Conservation (phyloP, 2,888 invertebrate genomes). For the Pomacea canaliculata region DNA sequence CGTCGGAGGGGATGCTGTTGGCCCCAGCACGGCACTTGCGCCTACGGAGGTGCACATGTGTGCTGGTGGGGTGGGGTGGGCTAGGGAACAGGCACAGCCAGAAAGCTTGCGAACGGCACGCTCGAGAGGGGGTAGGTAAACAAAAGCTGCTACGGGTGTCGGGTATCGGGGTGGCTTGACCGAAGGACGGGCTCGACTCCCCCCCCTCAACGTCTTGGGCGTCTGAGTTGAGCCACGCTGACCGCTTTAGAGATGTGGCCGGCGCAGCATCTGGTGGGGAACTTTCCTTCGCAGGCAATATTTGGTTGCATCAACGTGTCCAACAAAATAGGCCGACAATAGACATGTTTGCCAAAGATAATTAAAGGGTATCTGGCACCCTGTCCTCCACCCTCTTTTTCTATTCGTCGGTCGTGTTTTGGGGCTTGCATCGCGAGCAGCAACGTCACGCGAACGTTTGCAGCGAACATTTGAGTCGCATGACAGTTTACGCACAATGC, state of each 20-base stretch:
- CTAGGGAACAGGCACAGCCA: neutral
- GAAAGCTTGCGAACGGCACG: slow-evolving; percentile 1
- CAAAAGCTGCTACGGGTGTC: neutral
- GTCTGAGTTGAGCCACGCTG: slow-evolving; percentile 12
- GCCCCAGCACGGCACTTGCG: too few species aligned
- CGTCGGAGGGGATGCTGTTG: too few species aligned
- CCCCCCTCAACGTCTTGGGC: slow-evolving; percentile 21
- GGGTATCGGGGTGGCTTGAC: slow-evolving; percentile 9
- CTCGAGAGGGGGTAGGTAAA: slow-evolving; percentile 8
- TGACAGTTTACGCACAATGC: slow-evolving; percentile 1
- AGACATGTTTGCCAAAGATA: slow-evolving; percentile 26
- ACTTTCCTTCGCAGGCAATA: slow-evolving; percentile 1
- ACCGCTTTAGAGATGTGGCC: slow-evolving; percentile 7
- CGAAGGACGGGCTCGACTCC: neutral
- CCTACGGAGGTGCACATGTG: too few species aligned
- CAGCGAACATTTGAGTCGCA: slow-evolving; percentile 1
- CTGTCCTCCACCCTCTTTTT: neutral
- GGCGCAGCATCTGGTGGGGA: slow-evolving; percentile 22
- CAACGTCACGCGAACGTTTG: neutral
- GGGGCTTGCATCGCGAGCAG: neutral
- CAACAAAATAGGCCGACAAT: slow-evolving; percentile 25
- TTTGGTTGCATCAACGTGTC: slow-evolving; percentile 23
- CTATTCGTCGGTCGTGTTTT: slow-evolving; percentile 15
- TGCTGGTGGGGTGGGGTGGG: too few species aligned
- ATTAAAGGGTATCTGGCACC: slow-evolving; percentile 8